These are phyloP conservation scores for Apodemia mormo DNA, from an alignment of 2,888 invertebrate genomes.

Conservation along the genomic window DNA sequence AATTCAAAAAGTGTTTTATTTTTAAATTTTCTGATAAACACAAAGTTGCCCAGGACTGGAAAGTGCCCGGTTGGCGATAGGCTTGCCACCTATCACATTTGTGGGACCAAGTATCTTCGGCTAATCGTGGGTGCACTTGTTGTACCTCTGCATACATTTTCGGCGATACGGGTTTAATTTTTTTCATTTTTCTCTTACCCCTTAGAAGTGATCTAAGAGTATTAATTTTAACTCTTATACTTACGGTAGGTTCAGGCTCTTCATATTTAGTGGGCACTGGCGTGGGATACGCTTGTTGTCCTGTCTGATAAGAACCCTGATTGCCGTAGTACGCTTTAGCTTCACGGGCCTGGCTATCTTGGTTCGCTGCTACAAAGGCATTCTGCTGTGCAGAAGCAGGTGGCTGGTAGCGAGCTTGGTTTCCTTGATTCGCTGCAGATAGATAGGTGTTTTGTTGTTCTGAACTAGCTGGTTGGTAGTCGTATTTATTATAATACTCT, in stretches of 20 bases:
- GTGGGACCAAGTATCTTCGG: too few relatives aligned
- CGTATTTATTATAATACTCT: slow-evolving; percentile 40
- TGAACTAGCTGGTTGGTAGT: slow-evolving; percentile 43
- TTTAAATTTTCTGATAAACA: too few relatives aligned
- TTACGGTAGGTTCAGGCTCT: slow-evolving; percentile 70
- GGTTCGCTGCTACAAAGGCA: not conserved
- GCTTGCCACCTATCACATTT: too few relatives aligned
- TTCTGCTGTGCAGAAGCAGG: slow-evolving; percentile 28
- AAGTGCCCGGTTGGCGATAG: too few relatives aligned
- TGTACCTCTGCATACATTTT: too few relatives aligned
- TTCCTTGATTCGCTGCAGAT: slow-evolving; percentile 16
- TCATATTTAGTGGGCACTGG: slow-evolving; percentile 38
- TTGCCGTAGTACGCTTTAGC: slow-evolving; percentile 36
- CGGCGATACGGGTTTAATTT: too few relatives aligned
- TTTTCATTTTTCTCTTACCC: too few relatives aligned
- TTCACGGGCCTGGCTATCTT: slow-evolving; percentile 39
- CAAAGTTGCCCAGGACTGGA: too few relatives aligned
- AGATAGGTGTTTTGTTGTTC: slow-evolving; percentile 34
- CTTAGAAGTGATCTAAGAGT: too few relatives aligned
- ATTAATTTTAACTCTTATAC: slow-evolving; percentile 36
- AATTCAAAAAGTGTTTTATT: too few relatives aligned
- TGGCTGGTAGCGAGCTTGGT: not conserved
- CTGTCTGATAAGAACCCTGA: slow-evolving; percentile 26
- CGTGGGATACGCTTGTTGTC: slow-evolving; percentile 29
- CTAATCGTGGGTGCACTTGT: too few relatives aligned